phyloP scores from a whole-genome alignment of 2,113 vertebrate genomes.

The Nestor notabilis region DNA sequence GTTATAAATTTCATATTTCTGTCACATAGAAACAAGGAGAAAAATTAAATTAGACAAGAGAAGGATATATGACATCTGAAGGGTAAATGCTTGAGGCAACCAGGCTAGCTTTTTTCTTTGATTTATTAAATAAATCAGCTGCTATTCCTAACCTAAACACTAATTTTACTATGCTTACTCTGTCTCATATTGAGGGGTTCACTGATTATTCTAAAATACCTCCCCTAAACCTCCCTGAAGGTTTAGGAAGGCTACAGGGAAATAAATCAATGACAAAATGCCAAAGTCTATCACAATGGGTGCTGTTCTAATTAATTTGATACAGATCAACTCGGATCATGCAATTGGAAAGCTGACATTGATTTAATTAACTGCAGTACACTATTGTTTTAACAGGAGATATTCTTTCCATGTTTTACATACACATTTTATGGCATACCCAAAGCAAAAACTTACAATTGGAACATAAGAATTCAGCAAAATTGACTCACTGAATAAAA shows the following conservation, averaged over 20 bases:
- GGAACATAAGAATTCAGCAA: background rate
- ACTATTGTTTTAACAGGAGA: background rate
- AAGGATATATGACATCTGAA: conserved; percentile 22
- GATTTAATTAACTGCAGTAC: conserved; percentile 39
- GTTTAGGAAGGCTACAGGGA: conserved; percentile 1
- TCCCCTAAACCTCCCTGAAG: conserved; percentile 4
- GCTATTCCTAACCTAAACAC: conserved; percentile 21
- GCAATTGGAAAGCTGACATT: background rate
- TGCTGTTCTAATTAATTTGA: conserved; percentile 12
- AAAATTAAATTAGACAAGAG: conserved; percentile 47
- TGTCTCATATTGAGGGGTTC: background rate
- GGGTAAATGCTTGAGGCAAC: conserved; percentile 17
- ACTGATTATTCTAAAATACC: conserved; percentile 35
- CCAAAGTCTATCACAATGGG: conserved; percentile 6
- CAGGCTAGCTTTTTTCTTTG: conserved; percentile 3
- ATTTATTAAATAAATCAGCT: conserved; percentile 59
- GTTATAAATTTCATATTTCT: conserved; percentile 19
- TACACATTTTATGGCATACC: background rate
- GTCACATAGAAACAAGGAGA: background rate
- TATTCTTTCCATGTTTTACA: background rate
- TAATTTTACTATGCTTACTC: conserved; percentile 10
- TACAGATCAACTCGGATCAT: conserved; percentile 30
- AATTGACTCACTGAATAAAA: background rate
- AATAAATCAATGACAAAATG: conserved; percentile 38
- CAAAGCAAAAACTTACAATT: background rate